Evolutionary conservation across 2,797 vertebrate genomes (phyloP), one percentile per base, ranked within the genome.

Genomic region (Onychomys arenicola): DNA sequence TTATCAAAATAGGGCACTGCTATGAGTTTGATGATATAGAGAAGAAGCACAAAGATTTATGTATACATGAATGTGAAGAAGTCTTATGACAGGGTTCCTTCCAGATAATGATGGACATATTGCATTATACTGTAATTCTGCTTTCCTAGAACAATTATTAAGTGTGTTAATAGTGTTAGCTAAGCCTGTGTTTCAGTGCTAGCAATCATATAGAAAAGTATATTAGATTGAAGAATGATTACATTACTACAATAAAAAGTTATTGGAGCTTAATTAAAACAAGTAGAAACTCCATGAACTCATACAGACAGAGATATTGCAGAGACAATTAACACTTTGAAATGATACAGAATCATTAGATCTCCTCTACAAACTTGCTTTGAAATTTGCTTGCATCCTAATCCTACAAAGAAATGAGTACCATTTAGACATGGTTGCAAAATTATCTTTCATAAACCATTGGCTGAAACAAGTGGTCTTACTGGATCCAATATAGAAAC

Each of bases 221-320:
- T 90, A 34, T 14, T 83, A 77, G 90, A 57, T 67, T 81, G 43
- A 88, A 49, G 75, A 57, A 91, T 89, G 21, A 65, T 63, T 67
- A 37, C 5, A 69, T 78, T 9, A 49, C 88, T n/a, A 71, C 37
- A 91, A 96, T 57, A 2, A 57, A 96, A 96, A 86, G 5, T 86
- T 52, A 27, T 69, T 57, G 82, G 17, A 59, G 37, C 34, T 67
- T 69, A 71, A 34, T 78, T 96, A 37, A 4, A 49, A 87, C 84
- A 75, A 75, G 71, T 32, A 67, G 37, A 92, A 57, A 59, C 14
- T 86, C 32, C 23, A 52, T 96, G 67, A 67, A 5, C 49, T 55
- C 10, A 76, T 25, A 34, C 14, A 83, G 2, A 73, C 29, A 29
- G 55, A 93, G 91, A 91, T 29, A 80, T 57, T 69, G 21, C 32